Percentiles rank a stretch among this genome's conserved stretches.
phyloP scores from a whole-genome alignment of 2,113 vertebrate species.

The Empidonax alnorum region DNA sequence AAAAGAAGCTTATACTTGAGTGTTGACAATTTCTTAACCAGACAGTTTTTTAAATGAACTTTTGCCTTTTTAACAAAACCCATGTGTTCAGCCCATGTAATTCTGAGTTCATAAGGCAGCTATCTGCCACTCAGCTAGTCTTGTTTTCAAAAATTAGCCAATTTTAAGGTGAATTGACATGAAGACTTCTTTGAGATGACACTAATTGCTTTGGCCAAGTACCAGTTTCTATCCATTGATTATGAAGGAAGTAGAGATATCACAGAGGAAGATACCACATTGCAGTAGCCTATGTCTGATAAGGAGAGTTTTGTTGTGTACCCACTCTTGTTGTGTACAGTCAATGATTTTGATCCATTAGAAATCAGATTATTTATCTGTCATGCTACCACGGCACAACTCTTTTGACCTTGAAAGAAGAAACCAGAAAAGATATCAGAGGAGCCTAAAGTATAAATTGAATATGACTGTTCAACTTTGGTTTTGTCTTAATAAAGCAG shows the following conservation, averaged over 20 bases:
- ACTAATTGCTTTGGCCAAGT: not conserved
- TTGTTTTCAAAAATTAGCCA: not conserved
- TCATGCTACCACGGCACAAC: not conserved
- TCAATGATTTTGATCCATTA: not conserved
- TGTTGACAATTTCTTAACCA: not conserved
- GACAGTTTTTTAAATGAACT: not conserved
- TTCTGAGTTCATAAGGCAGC: not conserved
- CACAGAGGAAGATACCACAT: not conserved
- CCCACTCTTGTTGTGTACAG: no score
- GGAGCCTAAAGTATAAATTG: not conserved
- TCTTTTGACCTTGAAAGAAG: not conserved
- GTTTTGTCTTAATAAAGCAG: not conserved
- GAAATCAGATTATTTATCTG: not conserved
- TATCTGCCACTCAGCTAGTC: not conserved
- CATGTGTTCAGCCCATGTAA: not conserved
- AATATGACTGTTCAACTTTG: not conserved
- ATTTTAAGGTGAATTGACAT: not conserved
- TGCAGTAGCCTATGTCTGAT: not conserved
- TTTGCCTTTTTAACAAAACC: not conserved
- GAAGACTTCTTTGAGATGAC: not conserved
- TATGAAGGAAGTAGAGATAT: not conserved
- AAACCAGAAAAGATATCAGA: not conserved
- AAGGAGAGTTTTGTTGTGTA: not conserved
- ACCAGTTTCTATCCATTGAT: not conserved
- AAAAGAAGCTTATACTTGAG: not conserved